Evolutionary conservation across 2,888 invertebrate species (phyloP).

Genomic region (Trachelus tabidus): DNA sequence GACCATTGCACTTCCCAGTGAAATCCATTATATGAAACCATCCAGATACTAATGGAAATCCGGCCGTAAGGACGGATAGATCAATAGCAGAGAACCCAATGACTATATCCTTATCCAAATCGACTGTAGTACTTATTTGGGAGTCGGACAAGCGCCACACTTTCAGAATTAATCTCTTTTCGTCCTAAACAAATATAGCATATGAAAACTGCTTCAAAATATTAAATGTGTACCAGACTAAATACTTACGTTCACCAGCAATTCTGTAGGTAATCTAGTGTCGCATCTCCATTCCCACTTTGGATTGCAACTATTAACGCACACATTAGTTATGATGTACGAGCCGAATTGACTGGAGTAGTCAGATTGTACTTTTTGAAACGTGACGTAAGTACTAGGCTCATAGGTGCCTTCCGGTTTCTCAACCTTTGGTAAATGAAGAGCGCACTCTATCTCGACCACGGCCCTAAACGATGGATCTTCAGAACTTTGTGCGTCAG

Average conservation of each 20-base stretch:
- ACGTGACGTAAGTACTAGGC: slow-evolving; percentile 73
- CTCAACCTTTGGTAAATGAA: slow-evolving; percentile 68
- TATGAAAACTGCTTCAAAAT: background rate
- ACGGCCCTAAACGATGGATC: slow-evolving; percentile 65
- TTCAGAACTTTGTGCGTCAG: slow-evolving; percentile 24
- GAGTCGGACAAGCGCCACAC: slow-evolving; percentile 71
- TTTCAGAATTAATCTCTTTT: slow-evolving; percentile 72
- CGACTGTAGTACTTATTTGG: slow-evolving; percentile 64
- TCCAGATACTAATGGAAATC: slow-evolving; percentile 70
- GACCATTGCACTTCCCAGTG: slow-evolving; percentile 69
- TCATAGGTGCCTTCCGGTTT: slow-evolving; percentile 63
- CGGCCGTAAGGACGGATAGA: slow-evolving; percentile 68
- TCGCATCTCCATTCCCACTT: slow-evolving; percentile 71
- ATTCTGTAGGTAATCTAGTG: slow-evolving; percentile 66
- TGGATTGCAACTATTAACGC: slow-evolving; percentile 68
- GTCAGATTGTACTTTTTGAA: slow-evolving; percentile 65
- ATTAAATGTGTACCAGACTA: background rate
- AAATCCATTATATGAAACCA: slow-evolving; percentile 76
- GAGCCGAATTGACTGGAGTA: slow-evolving; percentile 48
- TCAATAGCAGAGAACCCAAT: slow-evolving; percentile 73
- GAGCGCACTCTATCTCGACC: slow-evolving; percentile 70
- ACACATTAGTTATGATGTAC: slow-evolving; percentile 68
- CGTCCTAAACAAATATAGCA: slow-evolving; percentile 63
- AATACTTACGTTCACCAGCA: slow-evolving; percentile 69
- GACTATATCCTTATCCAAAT: slow-evolving; percentile 70